Percentiles rank a stretch among this genome's conserved stretches.
Conservation (phyloP, 2,888 invertebrate species). For the Cryptus armator region DNA sequence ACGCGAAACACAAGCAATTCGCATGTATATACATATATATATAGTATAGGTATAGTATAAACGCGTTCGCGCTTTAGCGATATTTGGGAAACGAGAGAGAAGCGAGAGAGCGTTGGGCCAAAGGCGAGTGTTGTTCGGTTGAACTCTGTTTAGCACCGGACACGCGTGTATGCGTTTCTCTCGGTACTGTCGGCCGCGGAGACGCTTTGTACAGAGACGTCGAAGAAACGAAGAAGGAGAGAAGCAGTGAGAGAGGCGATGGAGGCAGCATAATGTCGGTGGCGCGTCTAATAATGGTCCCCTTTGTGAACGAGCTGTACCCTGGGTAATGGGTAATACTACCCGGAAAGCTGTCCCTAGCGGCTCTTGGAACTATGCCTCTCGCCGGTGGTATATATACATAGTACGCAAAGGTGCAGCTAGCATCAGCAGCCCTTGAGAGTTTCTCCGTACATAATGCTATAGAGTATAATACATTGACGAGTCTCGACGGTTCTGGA, state of each 20-base stretch:
- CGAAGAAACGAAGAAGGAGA: conserved; percentile 16
- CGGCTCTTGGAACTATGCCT: conserved; percentile 29
- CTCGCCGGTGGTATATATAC: neutral
- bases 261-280: conserved; percentile 68
- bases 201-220: conserved; percentile 41
- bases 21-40: too few species aligned
- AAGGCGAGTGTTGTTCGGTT: conserved; percentile 40
- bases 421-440: neutral
- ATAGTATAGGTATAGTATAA: too few species aligned
- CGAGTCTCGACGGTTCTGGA: too few species aligned
- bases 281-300: conserved; percentile 68
- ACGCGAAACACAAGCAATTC: too few species aligned
- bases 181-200: neutral
- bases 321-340: conserved; percentile 57
- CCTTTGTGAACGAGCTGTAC: conserved; percentile 65
- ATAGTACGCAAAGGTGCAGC: neutral
- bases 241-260: conserved; percentile 19
- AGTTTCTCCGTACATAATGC: neutral
- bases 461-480: too few species aligned
- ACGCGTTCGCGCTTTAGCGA: too few species aligned
- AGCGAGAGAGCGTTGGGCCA: neutral
- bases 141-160: conserved; percentile 12
- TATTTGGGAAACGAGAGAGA: conserved; percentile 1
- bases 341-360: conserved; percentile 55
- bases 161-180: conserved; percentile 17